Percentiles rank a stretch among this genome's conserved stretches.
These are phyloP conservation scores for Ennomos fuscantarius DNA, from an alignment of 2,888 invertebrate genomes.

Conservation along the genomic window DNA sequence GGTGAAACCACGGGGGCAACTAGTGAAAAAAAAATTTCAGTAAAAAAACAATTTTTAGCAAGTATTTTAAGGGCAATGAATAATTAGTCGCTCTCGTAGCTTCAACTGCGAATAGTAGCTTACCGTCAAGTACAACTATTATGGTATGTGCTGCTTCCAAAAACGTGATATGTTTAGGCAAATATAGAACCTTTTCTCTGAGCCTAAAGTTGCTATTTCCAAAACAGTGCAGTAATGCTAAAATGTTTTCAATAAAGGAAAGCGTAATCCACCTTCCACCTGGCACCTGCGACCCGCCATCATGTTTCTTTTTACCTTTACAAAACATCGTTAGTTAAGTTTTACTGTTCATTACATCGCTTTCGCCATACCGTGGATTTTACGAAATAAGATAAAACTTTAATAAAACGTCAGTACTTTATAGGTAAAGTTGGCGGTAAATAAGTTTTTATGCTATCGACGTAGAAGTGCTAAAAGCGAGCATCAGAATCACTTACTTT, in stretches of 20 bases:
- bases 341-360: conserved; percentile 38
- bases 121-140: too few relatives aligned
- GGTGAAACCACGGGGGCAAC: too few relatives aligned
- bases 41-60: too few relatives aligned
- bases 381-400: conserved; percentile 25
- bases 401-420: conserved; percentile 26
- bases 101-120: too few relatives aligned
- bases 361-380: conserved; percentile 4
- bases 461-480: conserved; percentile 24
- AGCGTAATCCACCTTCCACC: conserved; percentile 12
- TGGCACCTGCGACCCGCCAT: conserved; percentile 19
- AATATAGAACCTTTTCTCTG: too few relatives aligned
- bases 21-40: too few relatives aligned
- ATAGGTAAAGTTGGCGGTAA: conserved; percentile 28
- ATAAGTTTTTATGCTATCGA: conserved; percentile 32
- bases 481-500: conserved; percentile 34
- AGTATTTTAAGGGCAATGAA: too few relatives aligned
- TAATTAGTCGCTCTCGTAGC: too few relatives aligned
- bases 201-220: not conserved
- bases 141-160: too few relatives aligned
- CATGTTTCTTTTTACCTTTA: conserved; percentile 29
- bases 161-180: too few relatives aligned
- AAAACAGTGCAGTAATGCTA: conserved; percentile 5
- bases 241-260: conserved; percentile 20
- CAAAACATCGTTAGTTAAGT: conserved; percentile 42